A percentile compares a stretch with the other conserved stretches of the same genome.
Conservation (phyloP, 2,888 invertebrate genomes). For the Drosophila mettleri region DNA sequence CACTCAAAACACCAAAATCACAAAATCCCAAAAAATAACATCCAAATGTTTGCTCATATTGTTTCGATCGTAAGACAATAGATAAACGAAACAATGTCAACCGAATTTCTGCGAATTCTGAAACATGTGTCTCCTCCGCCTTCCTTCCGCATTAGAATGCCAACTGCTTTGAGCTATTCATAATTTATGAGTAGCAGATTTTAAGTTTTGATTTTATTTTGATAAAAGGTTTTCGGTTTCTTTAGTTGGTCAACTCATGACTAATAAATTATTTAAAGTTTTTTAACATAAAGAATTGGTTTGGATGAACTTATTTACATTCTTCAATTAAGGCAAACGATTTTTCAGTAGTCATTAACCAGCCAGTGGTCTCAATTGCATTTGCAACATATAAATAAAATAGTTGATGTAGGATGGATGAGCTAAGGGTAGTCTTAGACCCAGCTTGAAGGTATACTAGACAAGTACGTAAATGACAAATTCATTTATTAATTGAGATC, state of each 20-base stretch:
- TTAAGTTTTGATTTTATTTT: not conserved
- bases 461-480: too few relatives aligned
- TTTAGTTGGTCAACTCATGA: not conserved
- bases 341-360: too few relatives aligned
- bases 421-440: too few relatives aligned
- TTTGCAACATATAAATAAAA: too few relatives aligned
- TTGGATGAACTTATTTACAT: too few relatives aligned
- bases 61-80: constrained; percentile 41
- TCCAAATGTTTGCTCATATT: constrained; percentile 26
- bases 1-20: constrained; percentile 41
- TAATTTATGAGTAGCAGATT: not conserved
- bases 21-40: constrained; percentile 1
- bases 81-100: constrained; percentile 33
- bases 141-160: constrained; percentile 1
- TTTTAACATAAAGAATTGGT: too few relatives aligned
- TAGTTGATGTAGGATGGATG: too few relatives aligned
- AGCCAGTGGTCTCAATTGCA: too few relatives aligned
- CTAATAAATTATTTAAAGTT: too few relatives aligned
- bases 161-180: not conserved
- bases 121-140: constrained; percentile 27
- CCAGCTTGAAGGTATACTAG: too few relatives aligned
- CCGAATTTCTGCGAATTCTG: constrained; percentile 46
- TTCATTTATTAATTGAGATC: too few relatives aligned
- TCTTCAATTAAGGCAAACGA: too few relatives aligned
- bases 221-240: not conserved